Evolutionary conservation across 2,797 vertebrate genomes (phyloP).

Genomic region (Propithecus deckenii): DNA sequence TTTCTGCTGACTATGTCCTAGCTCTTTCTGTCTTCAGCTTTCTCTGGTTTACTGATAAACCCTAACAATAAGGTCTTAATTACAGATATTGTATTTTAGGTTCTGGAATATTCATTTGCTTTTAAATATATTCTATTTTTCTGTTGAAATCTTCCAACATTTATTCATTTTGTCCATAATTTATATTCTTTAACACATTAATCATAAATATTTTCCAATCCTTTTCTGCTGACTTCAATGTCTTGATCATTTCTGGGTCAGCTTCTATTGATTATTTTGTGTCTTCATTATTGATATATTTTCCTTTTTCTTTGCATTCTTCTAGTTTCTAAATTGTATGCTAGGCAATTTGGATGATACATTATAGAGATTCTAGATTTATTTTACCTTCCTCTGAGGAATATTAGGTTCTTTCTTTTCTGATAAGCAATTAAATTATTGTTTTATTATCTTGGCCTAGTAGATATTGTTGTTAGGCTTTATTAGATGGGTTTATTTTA

Average conservation of each 20-base stretch:
- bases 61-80: not conserved
- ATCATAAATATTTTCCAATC: not conserved
- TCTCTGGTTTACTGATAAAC: not conserved
- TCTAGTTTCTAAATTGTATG: not conserved
- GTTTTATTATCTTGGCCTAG: not conserved
- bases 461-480: not conserved
- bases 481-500: not conserved
- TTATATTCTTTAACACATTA: not conserved
- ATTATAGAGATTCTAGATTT: not conserved
- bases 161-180: not conserved
- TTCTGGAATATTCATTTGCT: not conserved
- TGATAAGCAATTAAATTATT: not conserved
- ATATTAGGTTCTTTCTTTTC: not conserved
- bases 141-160: not conserved
- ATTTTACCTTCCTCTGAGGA: not conserved
- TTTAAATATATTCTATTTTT: not conserved
- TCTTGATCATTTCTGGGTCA: not conserved
- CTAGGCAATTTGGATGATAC: not conserved
- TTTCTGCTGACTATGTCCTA: not conserved
- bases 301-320: not conserved
- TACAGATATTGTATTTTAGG: not conserved
- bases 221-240: not conserved
- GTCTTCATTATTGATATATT: not conserved
- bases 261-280: not conserved
- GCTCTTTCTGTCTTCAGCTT: not conserved